A percentile compares a stretch with the other conserved stretches of the same genome.
These are phyloP conservation scores for Cotesia glomerata DNA, from an alignment of 1,140 invertebrate genomes.

Conservation along the genomic window DNA sequence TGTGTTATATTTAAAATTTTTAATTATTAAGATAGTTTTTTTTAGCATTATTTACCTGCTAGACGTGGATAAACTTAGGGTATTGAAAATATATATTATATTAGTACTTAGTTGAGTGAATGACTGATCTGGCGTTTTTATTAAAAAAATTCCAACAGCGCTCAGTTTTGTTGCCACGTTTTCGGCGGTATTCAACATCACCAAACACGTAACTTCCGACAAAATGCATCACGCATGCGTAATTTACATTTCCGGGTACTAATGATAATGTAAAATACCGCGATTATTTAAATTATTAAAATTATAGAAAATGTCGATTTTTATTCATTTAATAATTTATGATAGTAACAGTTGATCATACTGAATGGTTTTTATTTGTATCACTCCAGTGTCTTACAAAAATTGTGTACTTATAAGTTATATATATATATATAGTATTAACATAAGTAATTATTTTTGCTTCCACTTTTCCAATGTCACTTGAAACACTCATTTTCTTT, in stretches of 20 bases:
- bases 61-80: neutral
- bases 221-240: neutral
- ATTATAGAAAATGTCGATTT: too few species aligned
- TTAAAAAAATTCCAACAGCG: conserved; percentile 20
- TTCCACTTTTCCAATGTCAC: too few species aligned
- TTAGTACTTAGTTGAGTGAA: neutral
- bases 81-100: neutral
- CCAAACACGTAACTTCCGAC: conserved; percentile 16
- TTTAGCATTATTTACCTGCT: neutral
- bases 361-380: too few species aligned
- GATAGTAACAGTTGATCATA: too few species aligned
- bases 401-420: too few species aligned
- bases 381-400: too few species aligned
- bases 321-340: too few species aligned
- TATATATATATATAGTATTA: too few species aligned
- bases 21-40: neutral
- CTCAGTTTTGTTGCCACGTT: conserved; percentile 16
- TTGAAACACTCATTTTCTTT: too few species aligned
- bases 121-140: neutral
- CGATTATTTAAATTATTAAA: too few species aligned
- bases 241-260: neutral
- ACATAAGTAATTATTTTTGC: too few species aligned
- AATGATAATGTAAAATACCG: neutral
- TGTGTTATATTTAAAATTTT: too few species aligned
- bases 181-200: conserved; percentile 1